Evolutionary conservation across 2,888 invertebrate genomes (phyloP).

Genomic region (Phasia obesa): DNA sequence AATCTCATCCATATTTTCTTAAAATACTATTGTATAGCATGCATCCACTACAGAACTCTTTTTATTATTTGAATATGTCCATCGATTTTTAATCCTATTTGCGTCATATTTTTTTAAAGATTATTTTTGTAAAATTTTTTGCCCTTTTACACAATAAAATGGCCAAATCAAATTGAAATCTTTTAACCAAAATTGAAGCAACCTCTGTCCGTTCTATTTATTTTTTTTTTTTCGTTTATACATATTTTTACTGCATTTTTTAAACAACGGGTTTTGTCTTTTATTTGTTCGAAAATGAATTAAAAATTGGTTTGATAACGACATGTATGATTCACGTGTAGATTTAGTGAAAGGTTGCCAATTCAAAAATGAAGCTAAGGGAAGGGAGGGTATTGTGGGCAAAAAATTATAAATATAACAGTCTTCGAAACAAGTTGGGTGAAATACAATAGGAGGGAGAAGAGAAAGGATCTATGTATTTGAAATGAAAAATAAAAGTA

Average conservation of each 20-base stretch:
- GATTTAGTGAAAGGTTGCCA: conserved; percentile 45
- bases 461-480: neutral
- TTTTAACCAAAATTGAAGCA: conserved; percentile 63
- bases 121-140: neutral
- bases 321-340: conserved; percentile 46
- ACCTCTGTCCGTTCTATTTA: neutral
- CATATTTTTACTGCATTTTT: conserved; percentile 23
- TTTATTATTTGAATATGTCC: conserved; percentile 9
- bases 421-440: too few relatives aligned
- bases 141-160: conserved; percentile 32
- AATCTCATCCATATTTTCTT: neutral
- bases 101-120: neutral
- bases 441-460: too few relatives aligned
- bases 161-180: conserved; percentile 61
- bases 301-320: conserved; percentile 59
- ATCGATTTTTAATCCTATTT: conserved; percentile 32
- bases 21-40: conserved; percentile 2
- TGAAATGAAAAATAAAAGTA: neutral
- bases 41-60: neutral
- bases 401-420: too few relatives aligned
- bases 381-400: too few relatives aligned
- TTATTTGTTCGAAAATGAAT: conserved; percentile 45
- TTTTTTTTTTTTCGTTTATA: neutral
- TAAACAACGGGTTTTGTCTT: conserved; percentile 12
- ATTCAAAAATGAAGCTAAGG: conserved; percentile 3